Conservation (phyloP, 1,140 invertebrate genomes). For the Penaeus indicus region DNA sequence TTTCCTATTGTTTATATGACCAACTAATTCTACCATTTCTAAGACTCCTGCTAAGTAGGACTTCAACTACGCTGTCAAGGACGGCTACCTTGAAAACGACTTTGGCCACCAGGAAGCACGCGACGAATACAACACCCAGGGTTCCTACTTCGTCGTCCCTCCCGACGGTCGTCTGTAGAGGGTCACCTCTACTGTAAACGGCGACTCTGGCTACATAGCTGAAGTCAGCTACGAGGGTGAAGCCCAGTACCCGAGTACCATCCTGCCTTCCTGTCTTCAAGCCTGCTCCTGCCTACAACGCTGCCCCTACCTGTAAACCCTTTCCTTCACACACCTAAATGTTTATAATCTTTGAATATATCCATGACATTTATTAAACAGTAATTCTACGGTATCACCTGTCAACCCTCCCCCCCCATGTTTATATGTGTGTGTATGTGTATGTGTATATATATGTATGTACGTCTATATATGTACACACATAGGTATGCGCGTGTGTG, state of each 20-base stretch:
- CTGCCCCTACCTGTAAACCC: no score
- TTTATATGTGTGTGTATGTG: no score
- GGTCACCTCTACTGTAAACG: not conserved
- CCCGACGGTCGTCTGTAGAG: conserved; percentile 9
- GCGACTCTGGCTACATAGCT: conserved; percentile 2
- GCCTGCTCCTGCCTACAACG: not conserved
- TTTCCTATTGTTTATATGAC: not conserved
- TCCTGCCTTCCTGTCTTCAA: not conserved
- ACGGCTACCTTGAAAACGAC: not conserved
- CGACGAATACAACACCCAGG: not conserved
- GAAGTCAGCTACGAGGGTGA: conserved; percentile 6
- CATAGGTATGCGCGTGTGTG: no score
- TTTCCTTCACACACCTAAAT: no score
- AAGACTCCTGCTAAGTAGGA: not conserved
- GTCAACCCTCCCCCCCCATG: no score
- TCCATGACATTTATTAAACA: no score
- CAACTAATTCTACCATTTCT: not conserved
- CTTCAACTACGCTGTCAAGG: conserved; percentile 16
- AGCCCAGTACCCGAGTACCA: conserved; percentile 17
- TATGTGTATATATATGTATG: no score
- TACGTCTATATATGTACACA: no score
- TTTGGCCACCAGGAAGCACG: no score
- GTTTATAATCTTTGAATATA: no score
- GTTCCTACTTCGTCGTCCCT: not conserved
- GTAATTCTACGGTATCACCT: no score